phyloP scores from a whole-genome alignment of 2,113 vertebrate genomes.

The Pardalotus punctatus region DNA sequence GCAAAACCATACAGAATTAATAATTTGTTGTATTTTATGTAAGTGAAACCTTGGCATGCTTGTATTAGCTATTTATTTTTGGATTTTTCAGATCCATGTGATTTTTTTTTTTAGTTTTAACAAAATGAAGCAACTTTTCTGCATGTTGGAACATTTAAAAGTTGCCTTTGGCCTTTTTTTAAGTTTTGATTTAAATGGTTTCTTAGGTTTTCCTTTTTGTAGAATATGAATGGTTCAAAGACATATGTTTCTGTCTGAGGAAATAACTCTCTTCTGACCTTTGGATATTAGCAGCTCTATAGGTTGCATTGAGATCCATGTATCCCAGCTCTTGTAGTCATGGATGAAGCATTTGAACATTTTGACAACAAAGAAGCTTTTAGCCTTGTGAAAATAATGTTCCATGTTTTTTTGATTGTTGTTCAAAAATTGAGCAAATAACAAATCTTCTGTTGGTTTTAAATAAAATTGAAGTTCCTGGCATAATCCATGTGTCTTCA shows the following conservation, averaged over 20 bases:
- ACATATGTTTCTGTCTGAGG: not conserved
- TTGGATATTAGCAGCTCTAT: not conserved
- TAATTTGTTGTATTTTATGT: not conserved
- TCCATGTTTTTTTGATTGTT: not conserved
- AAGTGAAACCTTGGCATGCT: not conserved
- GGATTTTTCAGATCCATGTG: not conserved
- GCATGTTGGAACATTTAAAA: not conserved
- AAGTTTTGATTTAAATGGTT: not conserved
- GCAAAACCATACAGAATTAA: not conserved
- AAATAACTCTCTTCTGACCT: not conserved
- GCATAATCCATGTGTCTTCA: conserved; percentile 12
- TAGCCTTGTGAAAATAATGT: not conserved
- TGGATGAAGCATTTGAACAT: not conserved
- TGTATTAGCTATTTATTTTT: not conserved
- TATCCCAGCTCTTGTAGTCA: not conserved
- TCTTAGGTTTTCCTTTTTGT: not conserved
- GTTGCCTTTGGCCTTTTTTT: not conserved
- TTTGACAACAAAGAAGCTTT: not conserved
- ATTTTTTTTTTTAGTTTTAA: not conserved
- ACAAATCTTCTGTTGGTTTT: not conserved
- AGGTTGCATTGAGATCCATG: not conserved
- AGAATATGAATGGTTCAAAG: not conserved
- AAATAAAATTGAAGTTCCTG: not conserved
- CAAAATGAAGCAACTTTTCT: not conserved
- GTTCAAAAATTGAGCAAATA: not conserved